Evolutionary conservation across 2,888 invertebrate genomes (phyloP), one percentile per base, ranked within the genome.

Genomic region (Mesopsocus fuscifrons): DNA sequence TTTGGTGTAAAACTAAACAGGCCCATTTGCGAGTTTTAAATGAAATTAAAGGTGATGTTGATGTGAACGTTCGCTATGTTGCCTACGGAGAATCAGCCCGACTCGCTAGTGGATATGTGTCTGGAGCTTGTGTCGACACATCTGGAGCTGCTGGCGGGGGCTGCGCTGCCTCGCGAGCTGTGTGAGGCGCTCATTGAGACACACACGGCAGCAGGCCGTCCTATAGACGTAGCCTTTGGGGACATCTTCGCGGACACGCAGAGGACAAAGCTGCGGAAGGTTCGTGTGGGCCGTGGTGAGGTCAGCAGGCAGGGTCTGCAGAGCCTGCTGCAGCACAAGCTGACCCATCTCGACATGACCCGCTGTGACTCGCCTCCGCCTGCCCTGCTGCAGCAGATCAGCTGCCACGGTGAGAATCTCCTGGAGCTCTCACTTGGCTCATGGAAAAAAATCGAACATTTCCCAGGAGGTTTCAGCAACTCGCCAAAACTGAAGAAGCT

Each of bases 241-340:
- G 68, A 72, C 51, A 64, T 84, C 51, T 84, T 85, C 56, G 63
- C 69, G 48, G 75, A 83, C 57, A 66, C 66, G n/a, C 57, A 59
- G 31, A 66, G 69, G 21, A 81, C 83, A 9, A 69, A 76, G 44
- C 61, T 88, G 38, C 72, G 74, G 53, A 64, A 70, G 45, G 72
- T 87, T 9, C 71, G 69, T 54, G 63, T 89, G 49, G 66, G 75
- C 42, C 75, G 80, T 55, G 74, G 80, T 18, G 67, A 69, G 31
- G 70, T 89, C 34, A 77, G 75, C 8, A 78, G 82, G 56, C 64
- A 68, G 46, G 78, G 82, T 44, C 61, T 89, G 41, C 66, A 70
- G 50, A 71, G 71, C 42, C 61, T 91, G 13, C 63, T 82, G 58
- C 68, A 69, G 41, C 89, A 89, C 59, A 72, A 75, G 49, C 68